These are phyloP conservation scores for Loris lydekkerianus DNA, from an alignment of 2,797 vertebrate species.

Conservation along the genomic window DNA sequence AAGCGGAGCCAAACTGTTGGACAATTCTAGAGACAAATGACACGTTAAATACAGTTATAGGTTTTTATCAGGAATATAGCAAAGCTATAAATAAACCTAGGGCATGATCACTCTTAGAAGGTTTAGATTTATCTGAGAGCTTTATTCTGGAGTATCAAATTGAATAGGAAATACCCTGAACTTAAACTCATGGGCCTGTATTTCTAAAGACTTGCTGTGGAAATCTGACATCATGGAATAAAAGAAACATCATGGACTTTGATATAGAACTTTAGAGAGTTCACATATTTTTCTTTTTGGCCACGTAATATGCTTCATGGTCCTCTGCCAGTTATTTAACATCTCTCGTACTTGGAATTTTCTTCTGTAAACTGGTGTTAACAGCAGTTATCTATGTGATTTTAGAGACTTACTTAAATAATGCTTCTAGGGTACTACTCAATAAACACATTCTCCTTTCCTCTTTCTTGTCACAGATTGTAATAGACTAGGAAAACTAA, in stretches of 20 bases:
- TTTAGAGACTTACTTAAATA: constrained; percentile 10
- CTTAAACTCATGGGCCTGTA: background rate
- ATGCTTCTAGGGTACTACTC: background rate
- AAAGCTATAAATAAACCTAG: background rate
- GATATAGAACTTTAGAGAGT: background rate
- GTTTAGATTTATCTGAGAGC: background rate
- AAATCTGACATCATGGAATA: background rate
- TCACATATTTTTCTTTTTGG: background rate
- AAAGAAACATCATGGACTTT: background rate
- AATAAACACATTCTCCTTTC: background rate
- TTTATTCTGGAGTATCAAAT: constrained; percentile 2
- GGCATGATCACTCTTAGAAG: background rate
- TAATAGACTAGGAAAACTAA: background rate
- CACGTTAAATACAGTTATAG: background rate
- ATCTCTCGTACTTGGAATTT: background rate
- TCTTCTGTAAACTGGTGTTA: constrained; percentile 33
- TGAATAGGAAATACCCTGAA: background rate
- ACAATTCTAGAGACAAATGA: background rate
- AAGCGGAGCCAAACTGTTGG: background rate
- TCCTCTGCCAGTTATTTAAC: background rate
- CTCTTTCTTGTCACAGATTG: background rate
- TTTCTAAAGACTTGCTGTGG: background rate
- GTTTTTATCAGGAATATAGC: background rate
- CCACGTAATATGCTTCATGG: background rate
- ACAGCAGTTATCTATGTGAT: background rate